Evolutionary conservation across 2,113 vertebrate genomes (phyloP), one percentile per base, ranked within the genome.

Genomic region (Anoura caudifer): DNA sequence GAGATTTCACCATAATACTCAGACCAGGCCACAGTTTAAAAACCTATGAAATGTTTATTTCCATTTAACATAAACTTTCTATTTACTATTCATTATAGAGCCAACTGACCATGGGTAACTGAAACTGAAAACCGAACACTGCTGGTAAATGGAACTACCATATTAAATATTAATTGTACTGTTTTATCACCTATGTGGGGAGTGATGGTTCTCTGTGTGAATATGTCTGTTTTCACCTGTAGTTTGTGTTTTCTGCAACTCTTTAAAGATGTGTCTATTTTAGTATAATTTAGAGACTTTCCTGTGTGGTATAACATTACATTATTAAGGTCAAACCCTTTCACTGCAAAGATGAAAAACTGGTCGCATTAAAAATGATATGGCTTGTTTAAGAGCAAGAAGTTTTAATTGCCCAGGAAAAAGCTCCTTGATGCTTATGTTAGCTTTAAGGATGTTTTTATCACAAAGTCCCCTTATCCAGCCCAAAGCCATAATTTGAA

Each of bases 401-500:
- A 43, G 8, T 36, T 87, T 96, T 80, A 90, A 84, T 87, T 97
- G 26, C n/a, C 54, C 7, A 52, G 65, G 22, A 7, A 70, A 81
- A 82, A 67, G 45, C 15, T 72, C 22, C 69, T 26, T 0, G 5
- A 92, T 33, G 9, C 33, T 81, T 8, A 26, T 82, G n/a, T 67
- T 90, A 54, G 19, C 4, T 73, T 4, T 26, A 33, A 56, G 26
- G 61, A 15, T 92, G 84, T 85, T 79, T 54, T 56, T 24, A 50
- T 79, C 41, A 69, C 20, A 88, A 88, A 92, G 47, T n/a, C 20
- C 45, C 52, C 54, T 4, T 41, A 63, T 72, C 45, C 75, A 90
- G 70, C 84, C 92, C 81, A 65, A 38, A 96, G 81, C 59, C 59
- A 86, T 56, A 50, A 61, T 86, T 95, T 84, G 61, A 92, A 50